Base-by-base conservation (phyloP, 2,888 invertebrate species). In the Spialia ferax region DNA sequence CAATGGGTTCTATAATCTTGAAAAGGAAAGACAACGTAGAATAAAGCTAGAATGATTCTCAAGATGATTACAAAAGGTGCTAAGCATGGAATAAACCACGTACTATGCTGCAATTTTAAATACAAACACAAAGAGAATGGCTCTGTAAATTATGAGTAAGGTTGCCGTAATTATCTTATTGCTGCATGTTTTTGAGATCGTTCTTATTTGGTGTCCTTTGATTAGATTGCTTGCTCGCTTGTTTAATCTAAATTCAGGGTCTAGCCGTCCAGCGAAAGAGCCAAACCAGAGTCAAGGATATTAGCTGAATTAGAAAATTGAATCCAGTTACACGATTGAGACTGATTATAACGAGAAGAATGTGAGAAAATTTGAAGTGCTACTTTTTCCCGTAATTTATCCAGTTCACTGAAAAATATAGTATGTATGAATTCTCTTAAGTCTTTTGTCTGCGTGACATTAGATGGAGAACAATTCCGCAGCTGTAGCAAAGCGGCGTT, bases 201-300 rank as follows among this genome's bases (percentile, higher is more conserved):
- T 26, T 18, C 26, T 7, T 35, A 15, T 22, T 52, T 38, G 20
- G 26, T 23, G 50, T 59, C 63, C 15, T 23, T 20, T 61, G 32
- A 32, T 50, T 65, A 65, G 65, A 26, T 59, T 59, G 65, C 59
- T 65, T 59, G 65, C 65, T 59, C 52, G 59, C 65, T 65, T 65
- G 57, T 59, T 52, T 38, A 52, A 57, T 59, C 42, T 65, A 20
- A 59, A 59, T 59, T 38, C 59, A 65, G 59, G 64, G 29, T 38
- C 38, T 11, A 50, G 22, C 15, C n/a, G 42, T 29, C 59, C 23
- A 35, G 57, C 22, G n/a, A n/a, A n/a, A n/a, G n/a, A n/a, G 35
- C 29, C 13, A 32, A 18, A 50, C 6, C 22, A 6, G 10, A 52
- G n/a, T 4, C 50, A 22, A 18, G 45, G 15, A 50, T 22, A 22